Base-by-base conservation (phyloP, 2,888 invertebrate genomes). In the Platycheirus albimanus region DNA sequence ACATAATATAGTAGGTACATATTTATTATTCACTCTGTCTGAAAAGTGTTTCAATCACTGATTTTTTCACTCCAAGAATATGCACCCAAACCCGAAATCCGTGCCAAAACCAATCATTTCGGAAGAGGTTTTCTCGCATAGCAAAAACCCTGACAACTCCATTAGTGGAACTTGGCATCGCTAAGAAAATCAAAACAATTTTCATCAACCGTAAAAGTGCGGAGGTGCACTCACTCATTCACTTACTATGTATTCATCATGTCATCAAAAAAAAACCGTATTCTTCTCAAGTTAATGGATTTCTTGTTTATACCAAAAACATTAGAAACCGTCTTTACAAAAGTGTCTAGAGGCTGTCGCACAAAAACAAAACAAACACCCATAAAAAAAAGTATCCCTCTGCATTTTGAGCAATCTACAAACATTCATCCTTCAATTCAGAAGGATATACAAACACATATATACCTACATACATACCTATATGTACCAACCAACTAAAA, bases 281-380 rank as follows among this genome's bases (percentile, higher is more conserved):
- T 45, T 28, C 41, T 70, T 54, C 70, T 33, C 67, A 52, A 76
- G 47, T 78, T 78, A 83, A 83, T 83, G 83, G 83, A 83, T 77
- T 83, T 78, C 72, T 74, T 72, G 51, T 72, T 58, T 38, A 17
- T 28, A 41, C 41, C 43, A 36, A 45, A 49, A 45, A 33, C 69
- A 38, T 52, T 24, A 28, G 30, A 61, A 66, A 20, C 7, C 15
- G 10, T 49, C 30, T 54, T 20, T 36, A 54, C 51, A 72, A 52
- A 30, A 30, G 10, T 63, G 66, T 79, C 74, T 74, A 33, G 38
- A 38, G 15, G 70, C 61, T 61, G 45, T 47, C 71, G 43, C 36
- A 30, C 15, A 56, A 20, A 58, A 72, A 24, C 45, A 69, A 58
- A 49, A 64, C 36, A 58, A 13, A 28, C 19, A 28, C 30, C 43